Evolutionary conservation across 1,140 invertebrate genomes (phyloP), one percentile per base, ranked within the genome.

Genomic region (Drosophila santomea): DNA sequence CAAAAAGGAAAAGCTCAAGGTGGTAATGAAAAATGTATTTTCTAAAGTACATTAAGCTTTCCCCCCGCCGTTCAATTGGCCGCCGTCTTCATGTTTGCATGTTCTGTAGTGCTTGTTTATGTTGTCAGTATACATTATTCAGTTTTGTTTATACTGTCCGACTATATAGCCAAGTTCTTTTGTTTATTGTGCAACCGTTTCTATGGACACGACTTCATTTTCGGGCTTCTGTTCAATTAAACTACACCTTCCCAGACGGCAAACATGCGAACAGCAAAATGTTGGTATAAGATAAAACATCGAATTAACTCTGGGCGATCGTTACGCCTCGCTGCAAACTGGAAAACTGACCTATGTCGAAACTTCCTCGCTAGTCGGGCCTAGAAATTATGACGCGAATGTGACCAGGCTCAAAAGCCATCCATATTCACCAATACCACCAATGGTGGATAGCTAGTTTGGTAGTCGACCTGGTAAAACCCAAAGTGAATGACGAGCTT

Each of bases 11-110:
- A 89, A 89, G 84, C 84, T 83, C 76, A 78, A 74, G 69, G 69
- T 89, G 80, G 78, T 89, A 83, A 88, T 88, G 61, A 83, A 86
- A 81, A 64, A 50, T 64, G 39, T 45, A 57, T 78, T 78, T 78
- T 71, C 50, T 67, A 48, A 73, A 80, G 79, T 80, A 80, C 73
- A 45, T 67, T 60, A 74, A 79, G 83, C 75, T 88, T 61, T 69
- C 39, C 63, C 64, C 64, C 74, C 63, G 60, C 32, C 32, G 0
- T 64, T 56, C 59, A 60, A 55, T 57, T 39, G 35, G 55, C 45
- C 51, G 17, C 47, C 17, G 50, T 20, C 64, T 45, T 28, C 51
- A 32, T 71, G 50, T 78, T 55, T 47, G 72, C 45, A 32, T 45
- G 44, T 36, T 55, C 52, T 36, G 43, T 43, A 64, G 56, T 47